Conservation (phyloP, 2,113 vertebrate species). For the Stegostoma tigrinum region DNA sequence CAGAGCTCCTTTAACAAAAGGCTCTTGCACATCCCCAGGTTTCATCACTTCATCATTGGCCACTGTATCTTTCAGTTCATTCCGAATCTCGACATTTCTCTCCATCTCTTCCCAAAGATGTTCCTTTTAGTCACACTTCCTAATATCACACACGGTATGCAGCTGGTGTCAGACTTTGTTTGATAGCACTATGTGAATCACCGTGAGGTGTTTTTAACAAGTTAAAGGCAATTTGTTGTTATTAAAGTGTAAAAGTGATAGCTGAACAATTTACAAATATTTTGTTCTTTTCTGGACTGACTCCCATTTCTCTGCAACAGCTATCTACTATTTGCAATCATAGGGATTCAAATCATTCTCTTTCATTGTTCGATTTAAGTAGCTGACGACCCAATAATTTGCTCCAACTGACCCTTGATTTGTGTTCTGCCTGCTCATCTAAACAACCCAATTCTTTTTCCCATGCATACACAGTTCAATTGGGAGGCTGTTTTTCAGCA, state of each 20-base stretch:
- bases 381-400: background rate
- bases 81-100: background rate
- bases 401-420: background rate
- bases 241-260: background rate
- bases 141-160: background rate
- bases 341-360: background rate
- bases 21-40: background rate
- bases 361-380: background rate
- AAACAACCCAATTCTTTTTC: background rate
- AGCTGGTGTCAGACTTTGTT: background rate
- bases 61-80: background rate
- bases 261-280: background rate
- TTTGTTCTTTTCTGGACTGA: background rate
- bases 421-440: no score
- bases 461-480: background rate
- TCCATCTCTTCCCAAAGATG: background rate
- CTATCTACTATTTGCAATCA: background rate
- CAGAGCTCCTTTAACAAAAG: background rate
- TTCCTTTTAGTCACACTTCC: background rate
- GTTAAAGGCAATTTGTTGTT: background rate
- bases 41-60: background rate
- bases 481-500: background rate
- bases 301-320: background rate
- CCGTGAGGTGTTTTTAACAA: background rate
- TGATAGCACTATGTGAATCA: background rate